phyloP scores from a whole-genome alignment of 2,113 vertebrate genomes.

The Columba livia region DNA sequence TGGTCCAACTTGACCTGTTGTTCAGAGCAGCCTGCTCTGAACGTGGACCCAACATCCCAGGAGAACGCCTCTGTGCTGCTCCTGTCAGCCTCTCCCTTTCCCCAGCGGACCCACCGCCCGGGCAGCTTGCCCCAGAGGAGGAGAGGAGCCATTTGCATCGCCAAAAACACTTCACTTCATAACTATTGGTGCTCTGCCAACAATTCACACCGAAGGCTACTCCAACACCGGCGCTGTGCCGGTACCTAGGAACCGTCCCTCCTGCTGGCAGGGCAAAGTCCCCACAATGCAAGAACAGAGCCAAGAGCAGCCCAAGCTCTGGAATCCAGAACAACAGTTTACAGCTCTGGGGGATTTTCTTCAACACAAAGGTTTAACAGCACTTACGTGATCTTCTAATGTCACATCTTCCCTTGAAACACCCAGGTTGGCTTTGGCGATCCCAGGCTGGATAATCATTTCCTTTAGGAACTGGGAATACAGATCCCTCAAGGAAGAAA shows the following conservation, averaged over 20 bases:
- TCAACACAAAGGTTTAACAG: background rate
- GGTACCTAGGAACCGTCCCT: background rate
- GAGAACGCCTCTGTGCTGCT: background rate
- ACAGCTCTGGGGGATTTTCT: background rate
- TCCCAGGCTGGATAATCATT: constrained; percentile 98
- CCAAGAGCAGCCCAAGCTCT: background rate
- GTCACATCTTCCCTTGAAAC: constrained; percentile 95
- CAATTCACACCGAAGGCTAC: background rate
- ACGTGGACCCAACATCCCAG: background rate
- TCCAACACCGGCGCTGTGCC: background rate
- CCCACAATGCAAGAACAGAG: background rate
- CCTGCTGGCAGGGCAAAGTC: background rate
- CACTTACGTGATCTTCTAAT: constrained; percentile 94
- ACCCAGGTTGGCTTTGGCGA: constrained; percentile 94
- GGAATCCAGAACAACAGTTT: background rate
- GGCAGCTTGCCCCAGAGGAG: background rate
- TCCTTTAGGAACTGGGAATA: constrained; percentile 96
- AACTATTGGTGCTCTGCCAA: background rate
- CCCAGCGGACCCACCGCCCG: background rate
- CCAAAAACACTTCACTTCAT: background rate
- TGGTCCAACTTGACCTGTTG: background rate
- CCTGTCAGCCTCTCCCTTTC: background rate
- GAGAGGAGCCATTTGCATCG: background rate
- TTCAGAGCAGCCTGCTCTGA: background rate
- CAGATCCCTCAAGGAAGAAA: constrained; percentile 79